Evolutionary conservation across 2,797 vertebrate genomes (phyloP).

Genomic region (Anolis apletophallus): DNA sequence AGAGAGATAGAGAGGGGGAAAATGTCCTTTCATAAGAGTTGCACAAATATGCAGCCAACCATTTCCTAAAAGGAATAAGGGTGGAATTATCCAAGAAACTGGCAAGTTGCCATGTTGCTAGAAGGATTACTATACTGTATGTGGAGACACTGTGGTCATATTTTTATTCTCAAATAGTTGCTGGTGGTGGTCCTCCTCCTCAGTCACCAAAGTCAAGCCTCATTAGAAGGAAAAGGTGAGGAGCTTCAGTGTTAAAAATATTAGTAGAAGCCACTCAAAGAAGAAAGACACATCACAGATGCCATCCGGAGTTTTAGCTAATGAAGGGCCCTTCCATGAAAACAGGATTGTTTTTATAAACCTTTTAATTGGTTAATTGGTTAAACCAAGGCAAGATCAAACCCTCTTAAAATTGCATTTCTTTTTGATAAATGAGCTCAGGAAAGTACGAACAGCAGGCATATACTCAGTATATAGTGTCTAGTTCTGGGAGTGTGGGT

Average conservation of each 20-base stretch:
- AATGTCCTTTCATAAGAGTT: conserved; percentile 51
- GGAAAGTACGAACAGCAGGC: not conserved
- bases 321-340: conserved; percentile 6
- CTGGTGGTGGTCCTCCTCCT: not conserved
- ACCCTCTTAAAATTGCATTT: not conserved
- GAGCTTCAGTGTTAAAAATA: conserved; percentile 7
- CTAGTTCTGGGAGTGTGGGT: not conserved
- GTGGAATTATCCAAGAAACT: conserved; percentile 50
- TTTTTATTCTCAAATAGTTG: conserved; percentile 36
- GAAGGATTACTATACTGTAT: conserved; percentile 17
- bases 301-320: not conserved
- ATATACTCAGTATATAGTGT: conserved; percentile 8
- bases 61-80: conserved; percentile 47
- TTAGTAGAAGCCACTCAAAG: not conserved
- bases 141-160: not conserved
- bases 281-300: conserved; percentile 2
- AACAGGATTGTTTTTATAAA: conserved; percentile 28
- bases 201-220: not conserved
- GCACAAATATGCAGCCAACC: conserved; percentile 56
- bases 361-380: conserved; percentile 21
- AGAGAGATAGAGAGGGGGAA: conserved; percentile 29
- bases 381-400: not conserved
- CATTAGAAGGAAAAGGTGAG: conserved; percentile 17
- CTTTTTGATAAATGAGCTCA: not conserved
- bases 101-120: not conserved